Evolutionary conservation across 2,113 vertebrate species (phyloP).

Genomic region (Myrmecobius fasciatus): DNA sequence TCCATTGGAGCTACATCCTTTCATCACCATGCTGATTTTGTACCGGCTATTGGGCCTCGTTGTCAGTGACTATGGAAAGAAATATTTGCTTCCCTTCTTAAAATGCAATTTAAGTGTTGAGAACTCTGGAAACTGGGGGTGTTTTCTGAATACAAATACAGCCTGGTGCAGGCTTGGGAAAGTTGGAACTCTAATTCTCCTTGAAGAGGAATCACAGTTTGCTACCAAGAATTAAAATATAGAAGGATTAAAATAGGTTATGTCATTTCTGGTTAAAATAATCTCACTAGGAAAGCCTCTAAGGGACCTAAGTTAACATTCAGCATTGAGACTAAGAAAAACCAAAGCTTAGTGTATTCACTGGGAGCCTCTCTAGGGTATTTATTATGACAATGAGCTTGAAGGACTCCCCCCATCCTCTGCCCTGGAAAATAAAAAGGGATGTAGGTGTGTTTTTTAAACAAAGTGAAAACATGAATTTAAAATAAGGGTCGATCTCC

Average conservation of each 20-base stretch:
- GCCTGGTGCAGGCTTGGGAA: not conserved
- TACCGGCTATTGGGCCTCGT: slow-evolving; percentile 28
- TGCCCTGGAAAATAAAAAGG: slow-evolving; percentile 1
- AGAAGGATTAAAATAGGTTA: slow-evolving; percentile 13
- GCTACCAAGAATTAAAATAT: slow-evolving; percentile 40
- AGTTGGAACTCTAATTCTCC: slow-evolving; percentile 34
- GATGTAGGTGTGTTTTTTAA: not conserved
- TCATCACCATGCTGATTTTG: slow-evolving; percentile 25
- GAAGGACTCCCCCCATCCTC: not conserved
- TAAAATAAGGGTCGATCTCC: not conserved
- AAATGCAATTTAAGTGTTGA: slow-evolving; percentile 51
- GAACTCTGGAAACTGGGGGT: slow-evolving; percentile 37
- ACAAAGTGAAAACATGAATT: not conserved
- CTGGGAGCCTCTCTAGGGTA: not conserved
- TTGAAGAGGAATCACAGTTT: slow-evolving; percentile 36
- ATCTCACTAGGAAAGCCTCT: not conserved
- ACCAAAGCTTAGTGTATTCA: not conserved
- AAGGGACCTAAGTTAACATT: slow-evolving; percentile 12
- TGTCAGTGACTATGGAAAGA: slow-evolving; percentile 3
- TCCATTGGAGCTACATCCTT: not conserved
- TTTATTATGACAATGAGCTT: not conserved
- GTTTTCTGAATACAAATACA: slow-evolving; percentile 39
- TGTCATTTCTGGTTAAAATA: slow-evolving; percentile 6
- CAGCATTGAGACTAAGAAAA: slow-evolving; percentile 28
- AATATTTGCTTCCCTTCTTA: slow-evolving; percentile 38